Percentiles rank a stretch among this genome's conserved stretches.
Conservation (phyloP, 2,888 invertebrate genomes). For the Calameuta pallipes region DNA sequence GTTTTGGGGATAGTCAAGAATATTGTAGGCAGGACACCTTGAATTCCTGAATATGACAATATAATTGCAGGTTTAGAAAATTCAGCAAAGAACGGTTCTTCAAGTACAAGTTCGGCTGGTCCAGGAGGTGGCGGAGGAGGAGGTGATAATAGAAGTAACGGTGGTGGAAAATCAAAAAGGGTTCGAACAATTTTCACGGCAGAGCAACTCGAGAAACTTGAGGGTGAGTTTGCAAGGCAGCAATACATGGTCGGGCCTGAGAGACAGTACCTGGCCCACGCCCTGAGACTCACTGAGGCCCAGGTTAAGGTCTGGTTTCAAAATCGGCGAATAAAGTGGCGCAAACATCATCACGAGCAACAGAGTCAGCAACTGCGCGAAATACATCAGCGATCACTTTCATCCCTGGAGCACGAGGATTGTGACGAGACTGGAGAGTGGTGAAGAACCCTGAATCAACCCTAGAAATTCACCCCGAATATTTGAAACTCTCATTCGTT, state of each 20-base stretch:
- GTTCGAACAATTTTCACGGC: slow-evolving; percentile 97
- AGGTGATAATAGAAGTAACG: slow-evolving; percentile 49
- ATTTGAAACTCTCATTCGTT: neutral
- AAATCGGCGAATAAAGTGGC: slow-evolving; percentile 94
- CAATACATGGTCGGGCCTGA: slow-evolving; percentile 99
- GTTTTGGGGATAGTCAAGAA: too few relatives aligned
- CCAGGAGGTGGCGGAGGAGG: slow-evolving; percentile 38
- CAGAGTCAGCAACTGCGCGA: slow-evolving; percentile 86
- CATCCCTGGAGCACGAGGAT: slow-evolving; percentile 65
- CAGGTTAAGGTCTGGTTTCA: slow-evolving; percentile 79
- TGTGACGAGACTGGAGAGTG: slow-evolving; percentile 67
- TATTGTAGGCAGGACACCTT: neutral
- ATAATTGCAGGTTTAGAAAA: slow-evolving; percentile 61
- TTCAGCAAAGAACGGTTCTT: slow-evolving; percentile 60
- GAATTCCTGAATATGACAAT: neutral
- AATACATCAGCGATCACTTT: slow-evolving; percentile 59
- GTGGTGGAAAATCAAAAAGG: slow-evolving; percentile 80
- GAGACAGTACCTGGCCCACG: slow-evolving; percentile 89
- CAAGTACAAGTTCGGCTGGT: slow-evolving; percentile 54
- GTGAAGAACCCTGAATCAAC: slow-evolving; percentile 39
- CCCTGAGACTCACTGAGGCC: slow-evolving; percentile 87
- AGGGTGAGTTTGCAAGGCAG: slow-evolving; percentile 94
- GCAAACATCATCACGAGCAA: slow-evolving; percentile 93
- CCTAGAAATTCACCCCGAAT: neutral
- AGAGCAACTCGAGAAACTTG: slow-evolving; percentile 92